Evolutionary conservation across 2,888 invertebrate genomes (phyloP).

Genomic region (Pristionchus entomophagus): DNA sequence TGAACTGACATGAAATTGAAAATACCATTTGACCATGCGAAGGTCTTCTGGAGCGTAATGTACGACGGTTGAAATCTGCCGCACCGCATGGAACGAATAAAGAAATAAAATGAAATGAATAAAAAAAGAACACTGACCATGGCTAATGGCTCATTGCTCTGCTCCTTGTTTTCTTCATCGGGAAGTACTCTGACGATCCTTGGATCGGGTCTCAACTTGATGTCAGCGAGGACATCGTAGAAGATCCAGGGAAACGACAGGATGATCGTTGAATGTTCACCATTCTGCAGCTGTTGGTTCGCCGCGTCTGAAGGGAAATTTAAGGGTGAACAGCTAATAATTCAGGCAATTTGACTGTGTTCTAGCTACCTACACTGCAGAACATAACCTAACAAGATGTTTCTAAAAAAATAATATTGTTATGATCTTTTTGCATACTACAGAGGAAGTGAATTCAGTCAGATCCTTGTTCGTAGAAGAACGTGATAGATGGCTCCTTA

Average conservation of each 20-base stretch:
- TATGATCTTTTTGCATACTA: too few species aligned
- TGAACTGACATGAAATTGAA: too few species aligned
- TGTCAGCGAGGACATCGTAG: slow-evolving; percentile 20
- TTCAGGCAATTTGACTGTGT: too few species aligned
- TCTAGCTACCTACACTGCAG: too few species aligned
- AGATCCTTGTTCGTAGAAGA: too few species aligned
- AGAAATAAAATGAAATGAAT: too few species aligned
- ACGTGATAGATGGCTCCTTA: not conserved
- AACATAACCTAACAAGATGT: not conserved
- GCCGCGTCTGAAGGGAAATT: not conserved
- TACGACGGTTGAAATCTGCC: too few species aligned
- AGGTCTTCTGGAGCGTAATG: too few species aligned
- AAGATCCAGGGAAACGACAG: slow-evolving; percentile 26
- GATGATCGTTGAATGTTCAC: not conserved
- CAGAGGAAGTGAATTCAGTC: too few species aligned
- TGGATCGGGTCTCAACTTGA: not conserved
- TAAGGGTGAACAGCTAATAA: not conserved
- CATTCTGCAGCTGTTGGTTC: not conserved
- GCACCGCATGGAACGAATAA: too few species aligned
- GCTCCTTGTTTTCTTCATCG: not conserved
- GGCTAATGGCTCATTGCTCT: slow-evolving; percentile 3
- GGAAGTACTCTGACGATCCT: not conserved
- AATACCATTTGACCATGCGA: not conserved
- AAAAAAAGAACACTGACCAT: not conserved
- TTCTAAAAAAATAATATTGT: not conserved